Percentiles rank a stretch among this genome's conserved stretches.
These are phyloP conservation scores for Tragelaphus strepsiceros DNA, from an alignment of 2,113 vertebrate species.

Conservation along the genomic window DNA sequence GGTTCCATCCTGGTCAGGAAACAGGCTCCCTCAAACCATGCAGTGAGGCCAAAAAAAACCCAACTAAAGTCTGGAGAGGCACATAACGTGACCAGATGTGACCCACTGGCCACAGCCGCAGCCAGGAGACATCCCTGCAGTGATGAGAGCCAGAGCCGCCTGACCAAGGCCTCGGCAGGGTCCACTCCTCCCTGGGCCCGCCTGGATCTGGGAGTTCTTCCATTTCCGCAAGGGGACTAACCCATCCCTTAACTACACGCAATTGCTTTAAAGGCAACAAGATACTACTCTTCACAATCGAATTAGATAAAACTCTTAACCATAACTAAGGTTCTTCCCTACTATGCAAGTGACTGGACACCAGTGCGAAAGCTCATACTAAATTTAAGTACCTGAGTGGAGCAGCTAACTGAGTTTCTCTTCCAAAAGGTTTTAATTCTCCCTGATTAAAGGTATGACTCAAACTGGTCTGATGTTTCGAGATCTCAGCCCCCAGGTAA, in stretches of 20 bases:
- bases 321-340: background rate
- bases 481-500: background rate
- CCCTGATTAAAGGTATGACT: background rate
- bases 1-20: background rate
- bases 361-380: background rate
- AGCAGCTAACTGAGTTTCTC: background rate
- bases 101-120: too few relatives aligned
- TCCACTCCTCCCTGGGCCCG: background rate
- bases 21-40: background rate
- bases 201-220: background rate
- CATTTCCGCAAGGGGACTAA: background rate
- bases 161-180: background rate
- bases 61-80: background rate
- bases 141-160: background rate
- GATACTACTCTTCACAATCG: background rate
- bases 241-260: background rate
- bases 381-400: background rate
- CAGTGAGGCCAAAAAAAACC: background rate
- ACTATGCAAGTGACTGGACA: background rate
- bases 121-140: background rate
- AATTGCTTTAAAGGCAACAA: background rate
- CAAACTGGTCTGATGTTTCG: background rate
- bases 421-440: background rate
- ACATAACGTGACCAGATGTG: background rate
- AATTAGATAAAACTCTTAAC: background rate